A percentile compares a stretch with the other conserved stretches of the same genome.
Conservation (phyloP, 92 coral and sea anemone genomes). For the Actinostola sp. region DNA sequence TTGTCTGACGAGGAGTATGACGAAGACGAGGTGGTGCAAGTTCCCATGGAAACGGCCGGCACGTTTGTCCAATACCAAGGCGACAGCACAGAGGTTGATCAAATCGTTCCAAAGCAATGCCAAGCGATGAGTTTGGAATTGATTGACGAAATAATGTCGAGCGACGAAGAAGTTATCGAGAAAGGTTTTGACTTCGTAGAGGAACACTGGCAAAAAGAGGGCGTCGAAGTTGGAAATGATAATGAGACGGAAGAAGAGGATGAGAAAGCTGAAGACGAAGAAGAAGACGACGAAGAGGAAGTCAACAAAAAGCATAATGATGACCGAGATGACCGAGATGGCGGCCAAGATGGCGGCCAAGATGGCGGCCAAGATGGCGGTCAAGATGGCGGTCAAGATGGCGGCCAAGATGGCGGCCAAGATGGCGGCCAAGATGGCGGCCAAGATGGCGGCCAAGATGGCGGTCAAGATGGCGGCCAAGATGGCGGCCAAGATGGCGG, state of each 20-base stretch:
- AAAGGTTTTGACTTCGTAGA: constrained; percentile 3
- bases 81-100: neutral
- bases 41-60: constrained; percentile 16
- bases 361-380: no score
- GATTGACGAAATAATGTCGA: neutral
- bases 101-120: constrained; percentile 1
- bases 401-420: neutral
- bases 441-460: neutral
- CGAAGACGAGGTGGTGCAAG: constrained; percentile 1
- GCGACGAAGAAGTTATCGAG: constrained; percentile 8
- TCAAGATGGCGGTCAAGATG: no score
- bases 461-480: neutral
- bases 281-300: constrained; percentile 13
- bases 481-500: neutral
- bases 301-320: neutral
- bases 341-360: no score
- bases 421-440: neutral
- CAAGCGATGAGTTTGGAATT: neutral
- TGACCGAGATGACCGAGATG: neutral
- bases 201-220: constrained; percentile 3
- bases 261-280: constrained; percentile 3
- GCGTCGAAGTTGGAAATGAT: neutral
- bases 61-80: constrained; percentile 36
- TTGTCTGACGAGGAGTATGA: constrained; percentile 14
- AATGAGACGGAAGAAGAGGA: no score